These are phyloP conservation scores for Formica selysi DNA, from an alignment of 1,140 invertebrate species.

Conservation along the genomic window DNA sequence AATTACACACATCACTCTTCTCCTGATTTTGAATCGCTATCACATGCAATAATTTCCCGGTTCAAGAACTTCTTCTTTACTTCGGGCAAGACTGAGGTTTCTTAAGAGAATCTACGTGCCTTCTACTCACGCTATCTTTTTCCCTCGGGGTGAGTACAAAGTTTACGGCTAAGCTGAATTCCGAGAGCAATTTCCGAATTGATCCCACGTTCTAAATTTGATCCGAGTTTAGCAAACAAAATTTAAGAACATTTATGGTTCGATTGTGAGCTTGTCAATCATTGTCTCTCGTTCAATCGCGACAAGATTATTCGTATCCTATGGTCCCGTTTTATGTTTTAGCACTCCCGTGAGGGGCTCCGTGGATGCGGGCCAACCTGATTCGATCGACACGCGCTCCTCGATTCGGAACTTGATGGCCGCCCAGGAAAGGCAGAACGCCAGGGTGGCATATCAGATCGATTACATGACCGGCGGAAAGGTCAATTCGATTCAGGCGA, in stretches of 20 bases:
- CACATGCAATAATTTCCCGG: constrained; percentile 2
- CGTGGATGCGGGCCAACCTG: constrained; percentile 84
- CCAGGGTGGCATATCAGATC: constrained; percentile 57
- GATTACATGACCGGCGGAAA: constrained; percentile 26
- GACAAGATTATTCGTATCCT: background rate
- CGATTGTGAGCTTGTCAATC: background rate
- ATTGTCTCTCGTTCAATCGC: constrained; percentile 13
- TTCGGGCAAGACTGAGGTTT: background rate
- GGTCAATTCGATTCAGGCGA: constrained; percentile 71
- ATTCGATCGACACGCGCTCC: constrained; percentile 79
- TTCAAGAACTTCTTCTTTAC: constrained; percentile 14
- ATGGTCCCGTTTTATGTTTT: background rate
- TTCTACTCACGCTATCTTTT: background rate
- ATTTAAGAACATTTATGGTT: background rate
- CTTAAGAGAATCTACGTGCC: constrained; percentile 2
- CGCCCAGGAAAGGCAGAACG: constrained; percentile 75
- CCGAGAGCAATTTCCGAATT: background rate
- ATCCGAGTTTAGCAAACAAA: background rate
- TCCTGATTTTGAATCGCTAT: background rate
- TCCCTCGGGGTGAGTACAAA: constrained; percentile 6
- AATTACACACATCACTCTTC: background rate
- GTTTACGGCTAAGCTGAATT: background rate
- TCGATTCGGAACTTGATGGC: constrained; percentile 75
- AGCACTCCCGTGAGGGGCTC: constrained; percentile 85
- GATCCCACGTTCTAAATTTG: background rate